phyloP scores from a whole-genome alignment of 2,797 vertebrate species.

The Hoplostethus atlanticus region DNA sequence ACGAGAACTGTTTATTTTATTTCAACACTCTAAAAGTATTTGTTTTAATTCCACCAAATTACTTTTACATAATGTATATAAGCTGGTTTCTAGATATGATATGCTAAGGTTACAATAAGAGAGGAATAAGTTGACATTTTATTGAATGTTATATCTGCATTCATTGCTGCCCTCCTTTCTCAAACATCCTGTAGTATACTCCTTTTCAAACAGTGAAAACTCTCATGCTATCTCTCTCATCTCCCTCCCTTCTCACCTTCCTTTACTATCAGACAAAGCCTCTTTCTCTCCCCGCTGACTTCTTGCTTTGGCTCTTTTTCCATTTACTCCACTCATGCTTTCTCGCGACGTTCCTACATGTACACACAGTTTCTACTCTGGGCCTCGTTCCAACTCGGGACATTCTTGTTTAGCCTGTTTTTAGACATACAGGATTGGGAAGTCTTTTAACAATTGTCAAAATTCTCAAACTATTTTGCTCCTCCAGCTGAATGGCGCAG shows the following conservation, averaged over 20 bases:
- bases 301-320: not conserved
- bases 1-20: not conserved
- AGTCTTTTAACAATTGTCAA: not conserved
- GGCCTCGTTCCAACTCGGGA: no score
- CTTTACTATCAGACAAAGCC: not conserved
- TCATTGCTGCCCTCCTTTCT: no score
- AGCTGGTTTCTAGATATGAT: no score
- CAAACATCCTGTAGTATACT: no score
- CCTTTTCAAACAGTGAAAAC: no score
- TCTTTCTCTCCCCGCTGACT: not conserved
- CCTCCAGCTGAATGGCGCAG: constrained; percentile 74
- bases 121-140: no score
- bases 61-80: no score
- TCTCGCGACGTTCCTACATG: not conserved
- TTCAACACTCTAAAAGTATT: not conserved
- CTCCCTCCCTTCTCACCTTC: not conserved
- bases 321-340: not conserved
- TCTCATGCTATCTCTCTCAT: no score
- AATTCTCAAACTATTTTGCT: constrained; percentile 11
- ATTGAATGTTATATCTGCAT: no score
- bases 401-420: not conserved
- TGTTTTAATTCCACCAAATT: no score
- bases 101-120: no score
- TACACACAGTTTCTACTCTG: no score
- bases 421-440: not conserved